Evolutionary conservation across 2,113 vertebrate genomes (phyloP), one percentile per base, ranked within the genome.

Genomic region (Aspiorhynchus laticeps): DNA sequence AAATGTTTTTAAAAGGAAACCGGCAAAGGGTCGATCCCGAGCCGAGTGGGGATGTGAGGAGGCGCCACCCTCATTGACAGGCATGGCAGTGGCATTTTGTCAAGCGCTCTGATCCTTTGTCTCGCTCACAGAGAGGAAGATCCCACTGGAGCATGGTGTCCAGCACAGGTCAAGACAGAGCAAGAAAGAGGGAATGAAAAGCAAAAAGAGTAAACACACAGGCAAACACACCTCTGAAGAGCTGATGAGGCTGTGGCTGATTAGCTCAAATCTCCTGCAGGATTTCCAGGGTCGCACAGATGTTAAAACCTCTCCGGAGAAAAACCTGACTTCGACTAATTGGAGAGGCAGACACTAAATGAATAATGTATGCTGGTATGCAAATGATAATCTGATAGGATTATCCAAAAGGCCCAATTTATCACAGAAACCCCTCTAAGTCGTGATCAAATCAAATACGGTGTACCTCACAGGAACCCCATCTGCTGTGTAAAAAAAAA

Each of bases 311-410:
- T 83, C 89, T 86, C 82, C 90, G 74, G 88, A 89, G 86, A 88
- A 90, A 90, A 88, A 87, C 88, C 86, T 78, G 65, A 85, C 92
- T 89, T 81, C 51, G 89, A 87, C 89, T 92, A 94, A 94, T 94
- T 93, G 91, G 90, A 89, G 87, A 89, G 24, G 86, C 12, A 83
- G 87, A 86, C 56, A 74, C 84, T 4, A 56, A 86, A 94, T 95
- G 92, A 94, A 95, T 95, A 93, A 95, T 93, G 77, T 91, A 95
- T 92, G 12, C 75, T 2, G 83, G 81, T 88, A 92, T 92, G 92
- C 91, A 69, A 92, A 95, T 95, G 85, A 88, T 94, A 93, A 94
- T 95, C 93, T 91, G 86, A 91, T 92, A 91, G 92, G 87, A 92
- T 94, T 94, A 94, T 86, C 91, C 87, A 86, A 92, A 90, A 93